phyloP scores from a whole-genome alignment of 2,113 vertebrate species.

The Chiloscyllium plagiosum region DNA sequence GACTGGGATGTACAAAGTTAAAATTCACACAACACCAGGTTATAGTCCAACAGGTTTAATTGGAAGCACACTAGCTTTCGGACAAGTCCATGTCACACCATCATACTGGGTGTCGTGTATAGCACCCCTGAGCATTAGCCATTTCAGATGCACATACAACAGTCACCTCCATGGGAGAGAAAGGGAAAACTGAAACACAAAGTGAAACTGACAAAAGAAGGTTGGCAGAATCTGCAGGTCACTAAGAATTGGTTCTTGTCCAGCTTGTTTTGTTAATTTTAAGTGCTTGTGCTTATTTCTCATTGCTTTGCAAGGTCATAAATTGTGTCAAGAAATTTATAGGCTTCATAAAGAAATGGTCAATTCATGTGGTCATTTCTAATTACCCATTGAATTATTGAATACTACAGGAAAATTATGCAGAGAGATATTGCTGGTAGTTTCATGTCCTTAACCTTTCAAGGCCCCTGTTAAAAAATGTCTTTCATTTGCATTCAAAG shows the following conservation, averaged over 20 bases:
- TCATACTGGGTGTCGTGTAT: too few species aligned
- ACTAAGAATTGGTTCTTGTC: neutral
- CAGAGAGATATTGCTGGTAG: conserved; percentile 21
- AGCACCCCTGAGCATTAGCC: too few species aligned
- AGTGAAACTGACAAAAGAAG: neutral
- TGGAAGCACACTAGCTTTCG: too few species aligned
- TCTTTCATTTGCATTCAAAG: conserved; percentile 9
- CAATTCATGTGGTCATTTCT: neutral
- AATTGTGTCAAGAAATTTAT: neutral
- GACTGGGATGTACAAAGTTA: too few species aligned
- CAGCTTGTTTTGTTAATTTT: neutral
- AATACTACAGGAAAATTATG: conserved; percentile 15
- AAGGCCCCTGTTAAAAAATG: neutral
- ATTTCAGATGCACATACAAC: neutral
- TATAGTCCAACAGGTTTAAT: too few species aligned
- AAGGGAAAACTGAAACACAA: neutral
- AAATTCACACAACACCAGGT: too few species aligned
- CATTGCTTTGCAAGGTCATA: neutral
- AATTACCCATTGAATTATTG: conserved; percentile 27
- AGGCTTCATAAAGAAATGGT: neutral
- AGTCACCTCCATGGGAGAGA: neutral
- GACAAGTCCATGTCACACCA: too few species aligned
- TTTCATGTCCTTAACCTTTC: neutral
- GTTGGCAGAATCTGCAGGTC: too few species aligned
- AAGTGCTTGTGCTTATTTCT: neutral